phyloP scores from a whole-genome alignment of 1,140 invertebrate genomes.

The Lordiphosa collinella region DNA sequence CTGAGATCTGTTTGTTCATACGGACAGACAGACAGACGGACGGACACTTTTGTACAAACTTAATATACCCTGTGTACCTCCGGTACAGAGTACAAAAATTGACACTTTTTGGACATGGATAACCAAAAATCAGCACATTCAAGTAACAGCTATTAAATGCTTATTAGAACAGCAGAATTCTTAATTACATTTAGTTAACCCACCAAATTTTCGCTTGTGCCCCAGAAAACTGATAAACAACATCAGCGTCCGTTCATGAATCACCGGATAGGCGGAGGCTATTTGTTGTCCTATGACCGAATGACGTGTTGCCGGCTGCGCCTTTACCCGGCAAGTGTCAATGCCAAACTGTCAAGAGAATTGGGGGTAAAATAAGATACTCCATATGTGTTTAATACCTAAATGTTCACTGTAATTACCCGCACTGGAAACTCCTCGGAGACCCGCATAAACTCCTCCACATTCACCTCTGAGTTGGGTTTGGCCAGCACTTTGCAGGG shows the following conservation, averaged over 20 bases:
- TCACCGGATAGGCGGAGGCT: slow-evolving; percentile 68
- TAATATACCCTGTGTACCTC: too few relatives aligned
- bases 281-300: slow-evolving; percentile 39
- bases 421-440: slow-evolving; percentile 26
- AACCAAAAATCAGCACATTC: too few relatives aligned
- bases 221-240: slow-evolving; percentile 58
- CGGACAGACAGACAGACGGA: too few relatives aligned
- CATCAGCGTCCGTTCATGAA: slow-evolving; percentile 54
- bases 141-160: too few relatives aligned
- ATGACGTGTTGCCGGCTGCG: slow-evolving; percentile 34
- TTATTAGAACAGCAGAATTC: too few relatives aligned
- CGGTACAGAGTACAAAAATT: too few relatives aligned
- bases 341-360: slow-evolving; percentile 22
- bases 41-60: too few relatives aligned
- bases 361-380: not conserved
- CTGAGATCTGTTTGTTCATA: too few relatives aligned
- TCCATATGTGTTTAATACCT: too few relatives aligned
- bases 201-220: slow-evolving; percentile 63
- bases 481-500: too few relatives aligned
- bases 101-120: too few relatives aligned
- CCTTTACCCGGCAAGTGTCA: slow-evolving; percentile 40
- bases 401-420: not conserved
- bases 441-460: slow-evolving; percentile 17
- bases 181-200: too few relatives aligned
- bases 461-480: slow-evolving; percentile 1